Percentiles rank a stretch among this genome's conserved stretches.
Conservation (phyloP, 2,113 vertebrate genomes). For the Vidua macroura region DNA sequence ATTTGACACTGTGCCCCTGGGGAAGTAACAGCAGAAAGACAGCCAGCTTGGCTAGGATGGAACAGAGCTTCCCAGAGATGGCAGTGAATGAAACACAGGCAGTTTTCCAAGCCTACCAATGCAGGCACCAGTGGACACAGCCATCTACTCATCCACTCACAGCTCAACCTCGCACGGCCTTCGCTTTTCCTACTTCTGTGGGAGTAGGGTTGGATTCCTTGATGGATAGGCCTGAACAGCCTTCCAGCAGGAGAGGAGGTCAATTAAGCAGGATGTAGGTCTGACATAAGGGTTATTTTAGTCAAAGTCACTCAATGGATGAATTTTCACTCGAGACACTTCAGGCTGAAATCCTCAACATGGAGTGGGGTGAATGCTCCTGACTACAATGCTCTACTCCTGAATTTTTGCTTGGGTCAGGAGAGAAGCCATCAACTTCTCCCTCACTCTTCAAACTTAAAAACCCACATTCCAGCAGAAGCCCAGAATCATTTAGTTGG, state of each 20-base stretch:
- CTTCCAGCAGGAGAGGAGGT: neutral
- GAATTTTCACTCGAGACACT: accelerated
- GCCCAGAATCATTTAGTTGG: neutral
- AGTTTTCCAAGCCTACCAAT: neutral
- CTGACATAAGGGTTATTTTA: neutral
- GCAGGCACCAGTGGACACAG: neutral
- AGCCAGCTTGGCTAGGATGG: neutral
- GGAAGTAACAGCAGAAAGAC: conserved; percentile 14
- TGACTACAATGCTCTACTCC: neutral
- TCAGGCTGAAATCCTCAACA: neutral
- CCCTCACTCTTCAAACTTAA: neutral
- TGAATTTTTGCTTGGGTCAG: neutral
- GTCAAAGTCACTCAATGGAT: neutral
- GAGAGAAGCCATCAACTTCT: neutral
- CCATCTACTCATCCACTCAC: neutral
- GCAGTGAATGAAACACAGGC: neutral
- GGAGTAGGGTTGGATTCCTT: neutral
- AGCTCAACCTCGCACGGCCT: neutral
- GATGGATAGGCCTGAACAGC: neutral
- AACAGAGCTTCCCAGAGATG: neutral
- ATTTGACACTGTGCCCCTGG: conserved; percentile 23
- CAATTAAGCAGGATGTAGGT: neutral
- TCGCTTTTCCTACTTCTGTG: neutral
- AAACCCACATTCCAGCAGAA: neutral
- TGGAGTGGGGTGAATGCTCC: accelerated